Evolutionary conservation across 2,888 invertebrate genomes (phyloP).

Genomic region (Tanytarsus gracilentus): DNA sequence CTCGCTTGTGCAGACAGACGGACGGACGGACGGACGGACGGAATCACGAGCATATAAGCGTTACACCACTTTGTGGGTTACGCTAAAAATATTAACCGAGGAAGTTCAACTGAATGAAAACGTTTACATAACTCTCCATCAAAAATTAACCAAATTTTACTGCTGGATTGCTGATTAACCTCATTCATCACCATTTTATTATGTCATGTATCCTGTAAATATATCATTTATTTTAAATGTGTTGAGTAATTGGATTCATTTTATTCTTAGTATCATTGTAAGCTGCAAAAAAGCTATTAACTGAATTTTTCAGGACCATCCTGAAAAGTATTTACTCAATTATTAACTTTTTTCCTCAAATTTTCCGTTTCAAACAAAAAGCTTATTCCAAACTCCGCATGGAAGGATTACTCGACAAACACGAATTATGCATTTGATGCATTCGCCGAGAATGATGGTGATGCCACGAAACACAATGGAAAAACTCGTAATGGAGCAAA

Average conservation of each 20-base stretch:
- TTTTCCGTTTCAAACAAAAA: conserved; percentile 34
- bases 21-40: too few relatives aligned
- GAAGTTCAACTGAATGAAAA: neutral
- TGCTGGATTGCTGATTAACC: conserved; percentile 10
- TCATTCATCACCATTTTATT: conserved; percentile 6
- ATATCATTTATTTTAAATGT: too few relatives aligned
- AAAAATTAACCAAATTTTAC: conserved; percentile 3
- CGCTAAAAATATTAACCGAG: too few relatives aligned
- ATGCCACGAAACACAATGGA: conserved; percentile 47
- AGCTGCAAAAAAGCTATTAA: neutral
- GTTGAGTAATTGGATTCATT: too few relatives aligned
- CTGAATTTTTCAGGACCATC: neutral
- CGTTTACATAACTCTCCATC: neutral
- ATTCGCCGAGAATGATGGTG: conserved; percentile 70
- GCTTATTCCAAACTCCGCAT: conserved; percentile 71
- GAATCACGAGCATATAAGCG: too few relatives aligned
- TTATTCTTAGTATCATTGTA: neutral
- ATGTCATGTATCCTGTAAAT: too few relatives aligned
- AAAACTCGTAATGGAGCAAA: conserved; percentile 30
- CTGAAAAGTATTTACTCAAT: neutral
- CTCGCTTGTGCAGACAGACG: too few relatives aligned
- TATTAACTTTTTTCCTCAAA: neutral
- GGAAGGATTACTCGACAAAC: conserved; percentile 81
- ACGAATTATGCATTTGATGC: conserved; percentile 87
- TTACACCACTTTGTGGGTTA: too few relatives aligned